phyloP scores from a whole-genome alignment of 2,888 invertebrate genomes.

The Coleophora flavipennella region DNA sequence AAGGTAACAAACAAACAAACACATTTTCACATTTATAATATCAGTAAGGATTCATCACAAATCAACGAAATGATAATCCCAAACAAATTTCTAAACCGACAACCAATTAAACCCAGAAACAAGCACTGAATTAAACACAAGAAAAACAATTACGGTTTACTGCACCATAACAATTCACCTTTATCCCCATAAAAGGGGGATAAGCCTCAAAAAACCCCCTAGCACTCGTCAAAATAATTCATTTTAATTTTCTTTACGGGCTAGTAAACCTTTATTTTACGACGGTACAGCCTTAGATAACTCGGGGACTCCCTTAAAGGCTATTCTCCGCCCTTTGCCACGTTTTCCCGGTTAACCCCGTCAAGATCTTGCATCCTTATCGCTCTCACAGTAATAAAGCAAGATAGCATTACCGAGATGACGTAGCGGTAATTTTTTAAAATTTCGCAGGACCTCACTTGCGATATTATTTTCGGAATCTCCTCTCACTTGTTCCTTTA shows the following conservation, averaged over 20 bases:
- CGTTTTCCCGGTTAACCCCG: slow-evolving; percentile 15
- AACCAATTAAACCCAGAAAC: slow-evolving; percentile 19
- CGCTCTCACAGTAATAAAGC: slow-evolving; percentile 4
- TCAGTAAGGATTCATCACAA: too few species aligned
- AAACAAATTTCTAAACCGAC: slow-evolving; percentile 3
- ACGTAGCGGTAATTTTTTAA: slow-evolving; percentile 7
- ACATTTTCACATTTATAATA: too few species aligned
- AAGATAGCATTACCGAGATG: slow-evolving; percentile 6
- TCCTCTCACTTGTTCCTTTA: slow-evolving; percentile 12
- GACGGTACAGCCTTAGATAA: slow-evolving; percentile 60
- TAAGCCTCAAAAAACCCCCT: slow-evolving; percentile 41
- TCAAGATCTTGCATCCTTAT: slow-evolving; percentile 12
- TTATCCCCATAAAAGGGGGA: slow-evolving; percentile 34
- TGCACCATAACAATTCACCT: slow-evolving; percentile 55
- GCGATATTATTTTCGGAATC: slow-evolving; percentile 2
- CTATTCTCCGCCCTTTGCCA: slow-evolving; percentile 46
- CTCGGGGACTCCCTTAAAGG: slow-evolving; percentile 63
- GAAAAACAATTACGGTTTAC: slow-evolving; percentile 57
- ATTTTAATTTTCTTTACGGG: slow-evolving; percentile 73
- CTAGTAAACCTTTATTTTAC: slow-evolving; percentile 73
- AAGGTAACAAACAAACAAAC: too few species aligned
- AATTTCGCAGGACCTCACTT: neutral
- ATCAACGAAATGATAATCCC: too few species aligned
- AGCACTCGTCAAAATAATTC: slow-evolving; percentile 72
- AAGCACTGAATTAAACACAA: slow-evolving; percentile 33